Base-by-base conservation (phyloP, 2,113 vertebrate species). In the Coracopsis vasa region DNA sequence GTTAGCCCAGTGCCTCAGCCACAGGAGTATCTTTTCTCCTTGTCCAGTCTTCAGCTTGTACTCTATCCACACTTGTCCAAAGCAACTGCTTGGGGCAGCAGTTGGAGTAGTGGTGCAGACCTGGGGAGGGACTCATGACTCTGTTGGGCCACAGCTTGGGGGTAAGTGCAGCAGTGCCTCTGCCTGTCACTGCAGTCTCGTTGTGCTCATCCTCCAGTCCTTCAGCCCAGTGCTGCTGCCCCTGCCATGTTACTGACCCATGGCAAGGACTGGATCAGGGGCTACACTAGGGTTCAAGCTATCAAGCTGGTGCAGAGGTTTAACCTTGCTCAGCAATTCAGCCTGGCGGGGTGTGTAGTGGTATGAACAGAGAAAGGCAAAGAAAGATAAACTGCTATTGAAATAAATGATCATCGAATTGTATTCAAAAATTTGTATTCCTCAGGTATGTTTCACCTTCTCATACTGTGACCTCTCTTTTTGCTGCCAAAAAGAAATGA, bases 111-210 rank as follows among this genome's bases (percentile, higher is more conserved):
- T 0, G 2, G 9, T 31, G 31, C 20, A 44, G 41, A 62, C 60
- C 15, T 66, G 81, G 33, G 28, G 28, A 61, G 16, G 29, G 54
- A 3, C 23, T 37, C 0, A 0, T 0, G 2, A 10, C 11, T 3
- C 20, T 29, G 21, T 13, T 21, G 62, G 29, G 17, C 25, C 41
- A n/a, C 29, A 48, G n/a, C 50, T 19, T 28, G 31, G 39, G 27
- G 47, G 19, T 10, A 25, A 28, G 28, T 39, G 19, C 35, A 65
- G 62, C 74, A 13, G 16, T 0, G 0, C 48, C 10, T 4, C 7
- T 18, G 33, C 33, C n/a, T 39, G 23, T 72, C 31, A 33, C 64
- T 47, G 33, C 10, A 17, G 9, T 18, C 29, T 39, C 24, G 20
- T 17, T 25, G 25, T 29, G 41, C 70, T 67, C 29, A 13, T 16